Evolutionary conservation across 2,797 vertebrate genomes (phyloP).

Genomic region (Carduelis carduelis): DNA sequence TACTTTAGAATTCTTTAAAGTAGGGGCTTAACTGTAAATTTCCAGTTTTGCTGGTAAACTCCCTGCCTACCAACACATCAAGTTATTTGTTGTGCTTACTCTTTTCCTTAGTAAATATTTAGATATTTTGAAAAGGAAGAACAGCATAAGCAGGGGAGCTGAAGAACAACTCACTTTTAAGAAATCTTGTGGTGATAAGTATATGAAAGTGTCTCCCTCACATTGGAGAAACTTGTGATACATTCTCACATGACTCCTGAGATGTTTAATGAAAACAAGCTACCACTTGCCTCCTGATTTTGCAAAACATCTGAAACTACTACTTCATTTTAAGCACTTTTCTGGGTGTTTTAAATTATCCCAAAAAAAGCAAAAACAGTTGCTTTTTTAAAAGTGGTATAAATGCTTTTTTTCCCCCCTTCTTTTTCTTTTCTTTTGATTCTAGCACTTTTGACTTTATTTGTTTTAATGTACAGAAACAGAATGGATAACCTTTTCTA

Average conservation of each 20-base stretch:
- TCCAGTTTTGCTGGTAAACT: not conserved
- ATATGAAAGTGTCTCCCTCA: not conserved
- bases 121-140: not conserved
- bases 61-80: not conserved
- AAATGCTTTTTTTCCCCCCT: not conserved
- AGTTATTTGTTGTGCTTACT: not conserved
- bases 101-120: not conserved
- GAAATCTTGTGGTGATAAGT: not conserved
- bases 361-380: not conserved
- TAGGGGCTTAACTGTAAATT: not conserved
- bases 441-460: not conserved
- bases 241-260: not conserved
- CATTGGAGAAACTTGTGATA: not conserved
- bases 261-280: not conserved
- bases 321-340: not conserved
- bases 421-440: not conserved
- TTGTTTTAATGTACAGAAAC: not conserved
- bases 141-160: not conserved
- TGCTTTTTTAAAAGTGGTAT: not conserved
- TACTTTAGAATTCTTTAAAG: not conserved
- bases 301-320: not conserved
- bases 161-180: not conserved
- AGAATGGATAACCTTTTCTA: not conserved
- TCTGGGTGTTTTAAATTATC: not conserved
- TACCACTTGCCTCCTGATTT: not conserved